A percentile compares a stretch with the other conserved stretches of the same genome.
Conservation (phyloP, 2,888 invertebrate genomes). For the Ornithoptera priamus region DNA sequence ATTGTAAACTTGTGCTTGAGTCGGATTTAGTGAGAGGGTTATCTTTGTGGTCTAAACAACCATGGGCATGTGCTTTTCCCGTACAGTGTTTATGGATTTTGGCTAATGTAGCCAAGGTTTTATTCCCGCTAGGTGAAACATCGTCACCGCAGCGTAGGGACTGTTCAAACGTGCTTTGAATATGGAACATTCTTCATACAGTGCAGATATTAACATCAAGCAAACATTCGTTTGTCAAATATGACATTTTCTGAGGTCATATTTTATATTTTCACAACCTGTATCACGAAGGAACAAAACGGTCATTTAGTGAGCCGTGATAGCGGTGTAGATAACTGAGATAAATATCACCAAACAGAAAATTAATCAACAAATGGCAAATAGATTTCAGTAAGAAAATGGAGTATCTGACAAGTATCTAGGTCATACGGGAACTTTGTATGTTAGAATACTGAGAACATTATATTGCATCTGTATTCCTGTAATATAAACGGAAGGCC, state of each 20-base stretch:
- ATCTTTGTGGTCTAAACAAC: slow-evolving; percentile 79
- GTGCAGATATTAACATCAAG: slow-evolving; percentile 41
- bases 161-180: slow-evolving; percentile 80
- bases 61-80: slow-evolving; percentile 88
- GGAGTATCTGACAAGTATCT: slow-evolving; percentile 27
- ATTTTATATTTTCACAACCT: slow-evolving; percentile 50
- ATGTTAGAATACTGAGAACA: slow-evolving; percentile 10
- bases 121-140: slow-evolving; percentile 69
- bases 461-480: slow-evolving; percentile 12
- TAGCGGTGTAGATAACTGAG: slow-evolving; percentile 51
- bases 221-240: slow-evolving; percentile 31
- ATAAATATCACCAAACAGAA: slow-evolving; percentile 11
- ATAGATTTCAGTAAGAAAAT: slow-evolving; percentile 8
- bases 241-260: slow-evolving; percentile 65
- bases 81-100: slow-evolving; percentile 86
- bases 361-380: not conserved
- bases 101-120: slow-evolving; percentile 75
- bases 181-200: slow-evolving; percentile 71
- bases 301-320: slow-evolving; percentile 54
- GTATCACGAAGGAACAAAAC: slow-evolving; percentile 60
- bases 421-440: not conserved
- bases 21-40: slow-evolving; percentile 71
- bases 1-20: slow-evolving; percentile 70
- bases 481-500: slow-evolving; percentile 6
- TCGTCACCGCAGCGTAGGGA: slow-evolving; percentile 79